Percentiles rank a stretch among this genome's conserved stretches.
Conservation (phyloP, 2,797 vertebrate species). For the Acrossocheilus wenchowensis region DNA sequence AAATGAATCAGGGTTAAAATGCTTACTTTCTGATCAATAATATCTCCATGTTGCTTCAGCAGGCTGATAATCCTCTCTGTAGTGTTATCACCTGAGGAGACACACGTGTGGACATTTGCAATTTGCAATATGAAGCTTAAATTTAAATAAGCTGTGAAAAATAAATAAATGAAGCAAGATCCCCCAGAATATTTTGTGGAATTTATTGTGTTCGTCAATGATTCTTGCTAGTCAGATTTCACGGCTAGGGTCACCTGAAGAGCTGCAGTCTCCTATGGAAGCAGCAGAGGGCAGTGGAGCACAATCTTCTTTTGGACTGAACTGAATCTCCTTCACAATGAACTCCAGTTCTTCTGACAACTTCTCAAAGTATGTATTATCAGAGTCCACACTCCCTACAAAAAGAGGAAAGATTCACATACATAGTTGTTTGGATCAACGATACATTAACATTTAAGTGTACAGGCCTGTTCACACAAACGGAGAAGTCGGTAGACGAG, state of each 20-base stretch:
- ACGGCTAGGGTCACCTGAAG: slow-evolving; percentile 22
- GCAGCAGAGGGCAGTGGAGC: not conserved
- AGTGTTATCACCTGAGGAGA: slow-evolving; percentile 65
- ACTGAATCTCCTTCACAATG: slow-evolving; percentile 64
- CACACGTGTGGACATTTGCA: not conserved
- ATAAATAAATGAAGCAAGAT: not conserved
- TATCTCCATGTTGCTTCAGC: slow-evolving; percentile 72
- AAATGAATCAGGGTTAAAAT: not conserved
- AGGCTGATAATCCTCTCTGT: slow-evolving; percentile 72
- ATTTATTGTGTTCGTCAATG: not conserved
- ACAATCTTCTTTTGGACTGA: slow-evolving; percentile 29
- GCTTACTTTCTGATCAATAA: slow-evolving; percentile 74
- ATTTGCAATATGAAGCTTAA: not conserved
- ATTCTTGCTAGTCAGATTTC: not conserved
- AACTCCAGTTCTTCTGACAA: slow-evolving; percentile 64
- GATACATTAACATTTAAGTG: not conserved
- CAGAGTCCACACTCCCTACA: slow-evolving; percentile 42
- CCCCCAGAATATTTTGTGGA: not conserved
- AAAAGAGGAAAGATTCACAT: not conserved
- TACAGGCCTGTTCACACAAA: too few relatives aligned
- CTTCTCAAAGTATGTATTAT: slow-evolving; percentile 54
- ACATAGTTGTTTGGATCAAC: not conserved
- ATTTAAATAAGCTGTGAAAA: not conserved
- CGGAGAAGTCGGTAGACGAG: too few relatives aligned
- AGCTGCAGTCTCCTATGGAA: not conserved